Evolutionary conservation across 2,113 vertebrate species (phyloP).

Genomic region (Stercorarius parasiticus): DNA sequence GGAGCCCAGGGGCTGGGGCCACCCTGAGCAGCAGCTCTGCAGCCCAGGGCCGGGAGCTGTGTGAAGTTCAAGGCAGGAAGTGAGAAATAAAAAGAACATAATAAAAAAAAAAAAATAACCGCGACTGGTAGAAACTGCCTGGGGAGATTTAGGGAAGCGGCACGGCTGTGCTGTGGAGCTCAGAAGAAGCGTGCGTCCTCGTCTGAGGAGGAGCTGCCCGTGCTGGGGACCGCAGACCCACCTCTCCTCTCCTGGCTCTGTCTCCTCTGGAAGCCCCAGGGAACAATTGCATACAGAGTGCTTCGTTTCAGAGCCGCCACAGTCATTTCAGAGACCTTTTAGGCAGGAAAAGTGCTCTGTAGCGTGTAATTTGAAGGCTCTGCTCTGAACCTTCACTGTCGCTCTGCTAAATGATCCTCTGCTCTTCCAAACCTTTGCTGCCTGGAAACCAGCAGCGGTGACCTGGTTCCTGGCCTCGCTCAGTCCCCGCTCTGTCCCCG

Average conservation of each 20-base stretch:
- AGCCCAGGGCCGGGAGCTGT: neutral
- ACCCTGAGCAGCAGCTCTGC: neutral
- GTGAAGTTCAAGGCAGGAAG: constrained; percentile 59
- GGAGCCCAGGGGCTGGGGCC: neutral
- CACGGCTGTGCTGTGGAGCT: neutral
- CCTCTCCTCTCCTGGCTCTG: constrained; percentile 30
- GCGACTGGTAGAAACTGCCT: neutral
- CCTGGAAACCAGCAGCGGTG: constrained; percentile 49
- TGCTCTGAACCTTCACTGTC: constrained; percentile 54
- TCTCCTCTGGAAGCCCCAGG: constrained; percentile 65
- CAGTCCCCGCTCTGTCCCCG: neutral
- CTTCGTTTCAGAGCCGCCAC: constrained; percentile 61
- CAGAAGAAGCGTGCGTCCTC: neutral
- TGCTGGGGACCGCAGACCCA: constrained; percentile 42
- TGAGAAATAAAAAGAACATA: neutral
- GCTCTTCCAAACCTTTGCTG: constrained; percentile 61
- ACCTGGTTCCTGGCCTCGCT: constrained; percentile 50
- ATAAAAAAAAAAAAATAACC: neutral
- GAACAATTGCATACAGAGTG: constrained; percentile 63
- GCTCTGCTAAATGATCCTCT: constrained; percentile 63
- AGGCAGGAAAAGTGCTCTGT: constrained; percentile 65
- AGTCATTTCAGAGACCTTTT: constrained; percentile 64
- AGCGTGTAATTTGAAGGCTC: constrained; percentile 67
- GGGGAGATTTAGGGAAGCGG: constrained; percentile 35
- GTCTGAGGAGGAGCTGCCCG: neutral